Evolutionary conservation across 2,113 vertebrate genomes (phyloP), one percentile per base, ranked within the genome.

Genomic region (Lepus europaeus): DNA sequence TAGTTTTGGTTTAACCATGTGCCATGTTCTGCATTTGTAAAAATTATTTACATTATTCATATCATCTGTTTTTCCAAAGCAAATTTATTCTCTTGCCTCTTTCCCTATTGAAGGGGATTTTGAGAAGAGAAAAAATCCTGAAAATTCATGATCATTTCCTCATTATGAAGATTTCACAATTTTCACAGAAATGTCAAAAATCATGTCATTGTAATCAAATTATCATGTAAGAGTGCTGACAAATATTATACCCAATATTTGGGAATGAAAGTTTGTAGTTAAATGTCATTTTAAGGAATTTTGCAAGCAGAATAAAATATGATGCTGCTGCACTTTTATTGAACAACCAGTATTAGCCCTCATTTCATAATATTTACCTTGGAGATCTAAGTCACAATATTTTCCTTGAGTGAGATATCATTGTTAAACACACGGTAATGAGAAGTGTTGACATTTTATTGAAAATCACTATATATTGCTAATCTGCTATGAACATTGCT

Each of bases 381-480:
- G 45, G 86, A 91, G 78, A 87, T 85, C 79, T 64, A 33, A 97
- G 92, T 96, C 96, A 95, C 74, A 96, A 95, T 97, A 95, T 97
- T 97, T 95, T 91, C 73, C 82, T 73, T 19, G 31, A 93, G 95
- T 93, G 79, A 95, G 66, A 95, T 83, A 95, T 81, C 91, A 93
- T 91, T 97, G 94, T 95, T 96, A 95, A 95, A 91, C 61, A 93
- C 92, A 96, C 92, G 14, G 86, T 92, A 87, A 95, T 87, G 63
- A 92, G 63, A 96, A 83, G 90, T 94, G 97, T 96, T 96, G 96
- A 94, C 96, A 95, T 96, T 96, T 97, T 96, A 97, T 96, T 97
- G 96, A 96, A 97, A 97, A 92, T 66, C 83, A 93, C 76, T 93
- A 90, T 97, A 95, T 95, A 97, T 97, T 97, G 91, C 91, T 96